phyloP scores from a whole-genome alignment of 2,797 vertebrate genomes.

The Danionella dracula region DNA sequence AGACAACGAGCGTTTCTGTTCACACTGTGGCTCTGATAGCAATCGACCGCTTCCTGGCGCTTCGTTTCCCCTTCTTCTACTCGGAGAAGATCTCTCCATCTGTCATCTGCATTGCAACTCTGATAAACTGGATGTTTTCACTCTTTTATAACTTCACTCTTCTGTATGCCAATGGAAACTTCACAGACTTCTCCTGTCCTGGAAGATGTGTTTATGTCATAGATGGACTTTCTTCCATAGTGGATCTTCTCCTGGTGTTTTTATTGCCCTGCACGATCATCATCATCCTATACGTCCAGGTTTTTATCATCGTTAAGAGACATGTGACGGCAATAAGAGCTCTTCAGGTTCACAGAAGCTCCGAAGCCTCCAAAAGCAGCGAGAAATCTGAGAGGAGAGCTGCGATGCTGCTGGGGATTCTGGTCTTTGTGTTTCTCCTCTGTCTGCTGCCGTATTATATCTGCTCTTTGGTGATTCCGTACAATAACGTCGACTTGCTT shows the following conservation, averaged over 20 bases:
- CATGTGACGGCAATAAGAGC: slow-evolving; percentile 41
- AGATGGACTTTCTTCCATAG: background rate
- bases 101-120: background rate
- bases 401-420: slow-evolving; percentile 32
- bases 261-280: slow-evolving; percentile 35
- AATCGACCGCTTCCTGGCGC: slow-evolving; percentile 37
- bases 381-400: slow-evolving; percentile 42
- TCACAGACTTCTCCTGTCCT: slow-evolving; percentile 23
- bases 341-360: background rate
- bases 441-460: slow-evolving; percentile 45
- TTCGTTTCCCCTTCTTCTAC: slow-evolving; percentile 33
- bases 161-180: slow-evolving; percentile 31
- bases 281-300: slow-evolving; percentile 30
- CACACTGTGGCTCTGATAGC: slow-evolving; percentile 44
- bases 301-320: slow-evolving; percentile 40
- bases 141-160: slow-evolving; percentile 32
- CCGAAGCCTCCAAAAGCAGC: background rate
- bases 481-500: too few species aligned
- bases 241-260: slow-evolving; percentile 40
- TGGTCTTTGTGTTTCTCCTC: slow-evolving; percentile 38
- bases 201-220: slow-evolving; percentile 23
- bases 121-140: slow-evolving; percentile 35
- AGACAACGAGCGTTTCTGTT: slow-evolving; percentile 32
- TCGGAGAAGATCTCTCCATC: slow-evolving; percentile 11
- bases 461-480: slow-evolving; percentile 4